These are phyloP conservation scores for Porites cylindrica DNA, from an alignment of 92 coral and sea anemone species.

Conservation along the genomic window DNA sequence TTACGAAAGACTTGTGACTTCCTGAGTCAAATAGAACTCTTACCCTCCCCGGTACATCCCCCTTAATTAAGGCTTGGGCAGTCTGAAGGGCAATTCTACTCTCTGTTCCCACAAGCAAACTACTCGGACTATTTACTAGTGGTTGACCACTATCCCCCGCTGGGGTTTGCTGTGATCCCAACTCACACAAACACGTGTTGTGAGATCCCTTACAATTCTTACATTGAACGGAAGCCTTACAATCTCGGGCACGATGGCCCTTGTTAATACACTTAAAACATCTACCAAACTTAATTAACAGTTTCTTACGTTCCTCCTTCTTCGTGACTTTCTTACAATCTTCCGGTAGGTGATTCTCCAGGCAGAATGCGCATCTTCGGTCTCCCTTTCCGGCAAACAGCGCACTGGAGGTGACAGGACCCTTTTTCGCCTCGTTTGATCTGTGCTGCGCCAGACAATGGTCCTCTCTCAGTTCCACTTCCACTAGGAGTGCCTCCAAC, in stretches of 20 bases:
- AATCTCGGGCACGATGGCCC: conserved; percentile 41
- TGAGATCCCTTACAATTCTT: conserved; percentile 37
- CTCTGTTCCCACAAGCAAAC: conserved; percentile 50
- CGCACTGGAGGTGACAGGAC: conserved; percentile 17
- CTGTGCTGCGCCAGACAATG: conserved; percentile 26
- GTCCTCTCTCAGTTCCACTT: conserved; percentile 71
- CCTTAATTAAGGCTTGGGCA: conserved; percentile 43
- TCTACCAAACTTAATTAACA: conserved; percentile 48
- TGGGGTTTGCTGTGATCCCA: background rate
- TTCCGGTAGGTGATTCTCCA: conserved; percentile 37
- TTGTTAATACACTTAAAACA: conserved; percentile 52
- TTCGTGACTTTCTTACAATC: conserved; percentile 28
- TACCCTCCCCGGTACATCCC: conserved; percentile 39
- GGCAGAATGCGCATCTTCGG: conserved; percentile 48
- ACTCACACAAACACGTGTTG: conserved; percentile 25
- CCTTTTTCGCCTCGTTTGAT: background rate
- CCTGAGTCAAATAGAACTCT: conserved; percentile 66
- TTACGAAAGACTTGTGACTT: conserved; percentile 50
- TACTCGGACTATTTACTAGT: background rate
- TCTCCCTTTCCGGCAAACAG: conserved; percentile 6
- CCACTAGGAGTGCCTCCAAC: conserved; percentile 44
- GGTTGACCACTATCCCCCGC: conserved; percentile 2
- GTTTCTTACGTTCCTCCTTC: conserved; percentile 28
- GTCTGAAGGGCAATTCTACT: conserved; percentile 33
- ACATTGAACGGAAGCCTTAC: conserved; percentile 19